A percentile compares a stretch with the other conserved stretches of the same genome.
These are phyloP conservation scores for Tautogolabrus adspersus DNA, from an alignment of 2,113 vertebrate species.

Conservation along the genomic window DNA sequence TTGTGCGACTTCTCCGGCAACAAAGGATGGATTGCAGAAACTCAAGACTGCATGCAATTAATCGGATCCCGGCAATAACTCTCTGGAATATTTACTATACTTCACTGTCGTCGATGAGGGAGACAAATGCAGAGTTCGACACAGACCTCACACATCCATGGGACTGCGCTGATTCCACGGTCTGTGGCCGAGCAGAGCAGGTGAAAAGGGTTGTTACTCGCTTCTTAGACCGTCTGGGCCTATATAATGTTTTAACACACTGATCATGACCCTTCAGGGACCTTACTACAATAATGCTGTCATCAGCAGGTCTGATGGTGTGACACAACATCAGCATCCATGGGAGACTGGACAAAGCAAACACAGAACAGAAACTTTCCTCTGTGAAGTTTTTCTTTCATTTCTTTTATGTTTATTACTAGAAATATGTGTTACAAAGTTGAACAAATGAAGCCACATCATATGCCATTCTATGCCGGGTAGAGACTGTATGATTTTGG, in stretches of 20 bases:
- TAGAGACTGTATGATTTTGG: too few relatives aligned
- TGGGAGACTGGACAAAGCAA: conserved; percentile 77
- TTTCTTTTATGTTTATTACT: too few relatives aligned
- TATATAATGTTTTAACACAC: conserved; percentile 63
- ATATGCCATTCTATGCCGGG: too few relatives aligned
- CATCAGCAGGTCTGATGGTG: conserved; percentile 58
- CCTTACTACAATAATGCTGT: conserved; percentile 68
- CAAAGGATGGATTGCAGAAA: conserved; percentile 67
- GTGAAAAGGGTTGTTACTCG: conserved; percentile 61
- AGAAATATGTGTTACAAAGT: too few relatives aligned
- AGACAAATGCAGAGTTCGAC: conserved; percentile 56
- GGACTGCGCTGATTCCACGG: conserved; percentile 27
- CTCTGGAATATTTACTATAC: conserved; percentile 72
- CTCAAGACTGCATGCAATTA: conserved; percentile 68
- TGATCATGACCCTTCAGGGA: conserved; percentile 52
- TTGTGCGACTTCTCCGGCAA: conserved; percentile 71
- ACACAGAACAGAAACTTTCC: conserved; percentile 47
- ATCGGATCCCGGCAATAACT: conserved; percentile 71
- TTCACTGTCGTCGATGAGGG: conserved; percentile 45
- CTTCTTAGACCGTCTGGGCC: conserved; percentile 34
- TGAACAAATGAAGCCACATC: too few relatives aligned
- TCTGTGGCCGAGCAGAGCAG: conserved; percentile 43
- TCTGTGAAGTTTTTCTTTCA: too few relatives aligned
- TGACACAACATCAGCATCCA: conserved; percentile 65
- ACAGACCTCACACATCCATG: conserved; percentile 65